phyloP scores from a whole-genome alignment of 2,113 vertebrate genomes.

The Pandion haliaetus region DNA sequence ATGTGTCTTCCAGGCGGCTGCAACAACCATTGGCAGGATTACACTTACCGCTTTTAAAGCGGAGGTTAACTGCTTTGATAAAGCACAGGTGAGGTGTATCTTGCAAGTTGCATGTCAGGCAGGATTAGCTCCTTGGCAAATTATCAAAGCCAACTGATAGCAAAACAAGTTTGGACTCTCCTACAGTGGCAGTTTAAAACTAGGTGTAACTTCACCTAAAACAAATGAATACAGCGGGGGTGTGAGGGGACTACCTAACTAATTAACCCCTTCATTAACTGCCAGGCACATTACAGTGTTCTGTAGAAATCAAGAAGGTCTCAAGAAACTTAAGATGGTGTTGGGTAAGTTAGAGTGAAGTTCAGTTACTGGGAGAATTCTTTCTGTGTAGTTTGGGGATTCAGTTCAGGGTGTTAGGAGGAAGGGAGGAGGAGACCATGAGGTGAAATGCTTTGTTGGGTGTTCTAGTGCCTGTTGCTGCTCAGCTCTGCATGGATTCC shows the following conservation, averaged over 20 bases:
- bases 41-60: not conserved
- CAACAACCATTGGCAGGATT: not conserved
- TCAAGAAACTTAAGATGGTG: not conserved
- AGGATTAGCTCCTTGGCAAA: constrained; percentile 62
- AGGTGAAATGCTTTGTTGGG: not conserved
- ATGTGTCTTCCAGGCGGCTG: constrained; percentile 8
- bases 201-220: constrained; percentile 40
- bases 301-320: not conserved
- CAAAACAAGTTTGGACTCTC: constrained; percentile 70
- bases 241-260: not conserved
- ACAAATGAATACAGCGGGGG: constrained; percentile 29
- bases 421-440: not conserved
- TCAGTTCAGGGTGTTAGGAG: not conserved
- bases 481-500: not conserved
- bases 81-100: constrained; percentile 37
- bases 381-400: not conserved
- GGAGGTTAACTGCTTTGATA: constrained; percentile 38
- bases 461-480: not conserved
- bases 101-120: not conserved
- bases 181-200: constrained; percentile 51
- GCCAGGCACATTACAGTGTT: not conserved
- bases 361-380: not conserved
- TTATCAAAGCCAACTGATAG: constrained; percentile 69
- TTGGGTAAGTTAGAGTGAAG: not conserved
- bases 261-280: constrained; percentile 16